Evolutionary conservation across 2,113 vertebrate species (phyloP).

Genomic region (Saccopteryx leptura): DNA sequence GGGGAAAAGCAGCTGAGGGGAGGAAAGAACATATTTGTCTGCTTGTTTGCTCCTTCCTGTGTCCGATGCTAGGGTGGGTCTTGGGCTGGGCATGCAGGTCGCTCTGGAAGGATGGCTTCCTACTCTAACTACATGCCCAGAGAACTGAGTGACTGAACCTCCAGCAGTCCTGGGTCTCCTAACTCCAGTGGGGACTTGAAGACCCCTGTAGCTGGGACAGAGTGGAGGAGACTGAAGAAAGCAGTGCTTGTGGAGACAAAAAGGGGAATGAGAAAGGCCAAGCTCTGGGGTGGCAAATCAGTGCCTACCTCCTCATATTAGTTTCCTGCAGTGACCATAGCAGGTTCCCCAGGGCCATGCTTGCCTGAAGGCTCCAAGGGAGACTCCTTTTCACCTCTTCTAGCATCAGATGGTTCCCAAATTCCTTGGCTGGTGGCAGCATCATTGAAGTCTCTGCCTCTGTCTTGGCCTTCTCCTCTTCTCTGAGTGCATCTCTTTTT

Average conservation of each 20-base stretch:
- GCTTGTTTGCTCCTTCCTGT: neutral
- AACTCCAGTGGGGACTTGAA: neutral
- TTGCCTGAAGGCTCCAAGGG: neutral
- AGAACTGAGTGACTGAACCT: neutral
- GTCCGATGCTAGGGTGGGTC: neutral
- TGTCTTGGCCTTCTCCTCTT: neutral
- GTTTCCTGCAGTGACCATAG: neutral
- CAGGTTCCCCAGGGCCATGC: neutral
- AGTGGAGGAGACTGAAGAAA: neutral
- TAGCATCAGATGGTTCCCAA: neutral
- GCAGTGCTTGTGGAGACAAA: no score
- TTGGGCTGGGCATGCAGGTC: fast-evolving
- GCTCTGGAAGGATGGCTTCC: neutral
- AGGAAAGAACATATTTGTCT: no score
- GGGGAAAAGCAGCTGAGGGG: no score
- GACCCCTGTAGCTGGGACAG: neutral
- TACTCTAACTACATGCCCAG: neutral
- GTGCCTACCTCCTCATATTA: neutral
- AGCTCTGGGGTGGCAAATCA: neutral
- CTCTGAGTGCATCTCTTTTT: neutral
- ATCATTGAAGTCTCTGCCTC: neutral
- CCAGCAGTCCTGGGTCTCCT: neutral
- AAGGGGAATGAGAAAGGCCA: neutral
- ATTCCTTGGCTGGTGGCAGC: neutral
- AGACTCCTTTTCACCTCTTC: no score